Conservation (phyloP, 2,113 vertebrate genomes). For the Zapornia atra region DNA sequence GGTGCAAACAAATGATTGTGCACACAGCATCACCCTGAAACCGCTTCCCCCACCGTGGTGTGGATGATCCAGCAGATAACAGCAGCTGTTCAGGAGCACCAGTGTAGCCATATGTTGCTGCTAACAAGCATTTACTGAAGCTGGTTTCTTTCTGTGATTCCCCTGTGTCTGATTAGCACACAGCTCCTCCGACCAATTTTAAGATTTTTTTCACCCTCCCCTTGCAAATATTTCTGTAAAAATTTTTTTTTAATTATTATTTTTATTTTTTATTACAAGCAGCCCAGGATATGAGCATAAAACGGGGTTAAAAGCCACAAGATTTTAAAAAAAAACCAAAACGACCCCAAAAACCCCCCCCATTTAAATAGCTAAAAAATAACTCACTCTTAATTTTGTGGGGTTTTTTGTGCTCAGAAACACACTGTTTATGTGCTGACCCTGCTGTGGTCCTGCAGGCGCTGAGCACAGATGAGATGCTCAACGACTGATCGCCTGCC, state of each 20-base stretch:
- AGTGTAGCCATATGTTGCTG: slow-evolving; percentile 1
- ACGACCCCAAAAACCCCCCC: too few relatives aligned
- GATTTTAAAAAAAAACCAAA: not conserved
- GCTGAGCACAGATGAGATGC: not conserved
- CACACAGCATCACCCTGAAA: not conserved
- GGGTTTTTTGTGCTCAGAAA: not conserved
- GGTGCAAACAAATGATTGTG: not conserved
- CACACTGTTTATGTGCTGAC: not conserved
- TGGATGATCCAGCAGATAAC: slow-evolving; percentile 11
- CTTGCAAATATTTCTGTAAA: not conserved
- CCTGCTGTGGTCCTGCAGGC: not conserved
- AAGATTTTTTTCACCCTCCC: not conserved
- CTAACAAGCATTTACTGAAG: slow-evolving; percentile 57
- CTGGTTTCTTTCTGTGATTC: not conserved
- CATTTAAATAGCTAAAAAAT: not conserved
- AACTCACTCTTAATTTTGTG: too few relatives aligned
- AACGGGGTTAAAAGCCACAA: not conserved
- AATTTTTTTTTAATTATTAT: too few relatives aligned
- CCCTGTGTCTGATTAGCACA: slow-evolving; percentile 45
- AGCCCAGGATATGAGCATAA: not conserved
- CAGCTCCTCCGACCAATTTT: not conserved
- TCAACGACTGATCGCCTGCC: fast-evolving
- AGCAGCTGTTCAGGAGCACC: slow-evolving; percentile 37
- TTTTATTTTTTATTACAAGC: not conserved
- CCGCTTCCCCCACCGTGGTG: fast-evolving